Evolutionary conservation across 2,888 invertebrate species (phyloP), one percentile per base, ranked within the genome.

Genomic region (Cheilosia grossa): DNA sequence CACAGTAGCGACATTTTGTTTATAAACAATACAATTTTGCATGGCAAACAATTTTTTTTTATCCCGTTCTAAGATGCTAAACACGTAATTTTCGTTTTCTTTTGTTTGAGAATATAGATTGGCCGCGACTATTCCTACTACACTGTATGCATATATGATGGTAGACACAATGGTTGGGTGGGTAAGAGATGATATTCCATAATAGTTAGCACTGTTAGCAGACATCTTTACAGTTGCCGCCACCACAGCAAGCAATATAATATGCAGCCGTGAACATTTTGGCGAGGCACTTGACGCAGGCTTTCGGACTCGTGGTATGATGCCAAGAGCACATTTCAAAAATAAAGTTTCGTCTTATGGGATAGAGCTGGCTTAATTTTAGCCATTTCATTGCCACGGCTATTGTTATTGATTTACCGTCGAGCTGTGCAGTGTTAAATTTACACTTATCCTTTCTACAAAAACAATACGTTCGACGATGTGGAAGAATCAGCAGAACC

Each of bases 271-370:
- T 59, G 40, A 40, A 58, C 37, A 47, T 37, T 70, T 58, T 19
- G 33, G 58, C 21, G 49, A 47, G 70, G 2, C 49, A 58, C 24
- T 24, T 47, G 56, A 21, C 56, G 37, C 33, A 40, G 13, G 42
- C 21, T 42, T 54, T 19, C 69, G 56, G 56, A 69, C n/a, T 33
- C 30, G 47, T 44, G 49, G 37, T 37, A 13, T 0, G 13, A 51
- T 51, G 51, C 40, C 7, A 1, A 40, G 2, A 70, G 70, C 70
- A 73, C 72, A 54, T 73, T 73, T 63, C 27, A 73, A 59, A 51
- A 69, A 56, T 17, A 42, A n/a, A 27, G 1, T 27, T 27, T 27
- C 6, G 5, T 4, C 4, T 4, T 42, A n/a, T n/a, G n/a, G n/a
- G n/a, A n/a, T n/a, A n/a, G n/a, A n/a, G 33, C 10, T 37, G 33